These are phyloP conservation scores for Chloroclysta siterata DNA, from an alignment of 2,888 invertebrate species.

Conservation along the genomic window DNA sequence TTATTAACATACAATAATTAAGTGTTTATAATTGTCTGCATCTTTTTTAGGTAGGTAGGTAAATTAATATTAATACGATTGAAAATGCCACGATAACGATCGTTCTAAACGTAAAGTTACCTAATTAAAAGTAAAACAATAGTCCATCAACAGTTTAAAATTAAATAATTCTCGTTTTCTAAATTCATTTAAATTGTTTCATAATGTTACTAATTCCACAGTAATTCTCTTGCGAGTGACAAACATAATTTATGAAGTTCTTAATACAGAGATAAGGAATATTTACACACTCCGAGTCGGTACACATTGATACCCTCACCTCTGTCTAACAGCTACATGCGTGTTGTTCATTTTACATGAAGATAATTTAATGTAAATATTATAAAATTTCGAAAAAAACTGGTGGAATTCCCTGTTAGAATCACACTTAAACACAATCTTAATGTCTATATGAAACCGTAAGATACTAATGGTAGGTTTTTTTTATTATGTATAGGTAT, in stretches of 20 bases:
- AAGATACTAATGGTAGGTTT: not conserved
- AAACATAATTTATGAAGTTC: constrained; percentile 85
- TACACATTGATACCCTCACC: constrained; percentile 75
- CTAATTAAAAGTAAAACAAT: too few species aligned
- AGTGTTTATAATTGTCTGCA: too few species aligned
- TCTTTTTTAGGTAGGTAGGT: too few species aligned
- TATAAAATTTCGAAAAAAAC: constrained; percentile 56
- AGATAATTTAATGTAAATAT: constrained; percentile 75
- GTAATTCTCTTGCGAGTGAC: constrained; percentile 76
- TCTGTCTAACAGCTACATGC: constrained; percentile 79
- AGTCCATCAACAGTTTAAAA: not conserved
- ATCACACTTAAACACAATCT: constrained; percentile 53
- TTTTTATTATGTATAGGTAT: too few species aligned
- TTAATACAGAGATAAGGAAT: constrained; percentile 81
- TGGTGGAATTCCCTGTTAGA: constrained; percentile 52
- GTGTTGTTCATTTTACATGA: constrained; percentile 78
- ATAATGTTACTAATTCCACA: constrained; percentile 59
- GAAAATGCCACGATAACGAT: too few species aligned
- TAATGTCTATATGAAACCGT: constrained; percentile 30
- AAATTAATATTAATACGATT: too few species aligned
- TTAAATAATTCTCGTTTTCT: constrained; percentile 20
- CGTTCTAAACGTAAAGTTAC: too few species aligned
- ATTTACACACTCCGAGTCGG: constrained; percentile 76
- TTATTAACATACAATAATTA: too few species aligned
- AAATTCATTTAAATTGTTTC: constrained; percentile 47